Base-by-base conservation (phyloP, 2,888 invertebrate species). In the Lycophotia porphyrea region DNA sequence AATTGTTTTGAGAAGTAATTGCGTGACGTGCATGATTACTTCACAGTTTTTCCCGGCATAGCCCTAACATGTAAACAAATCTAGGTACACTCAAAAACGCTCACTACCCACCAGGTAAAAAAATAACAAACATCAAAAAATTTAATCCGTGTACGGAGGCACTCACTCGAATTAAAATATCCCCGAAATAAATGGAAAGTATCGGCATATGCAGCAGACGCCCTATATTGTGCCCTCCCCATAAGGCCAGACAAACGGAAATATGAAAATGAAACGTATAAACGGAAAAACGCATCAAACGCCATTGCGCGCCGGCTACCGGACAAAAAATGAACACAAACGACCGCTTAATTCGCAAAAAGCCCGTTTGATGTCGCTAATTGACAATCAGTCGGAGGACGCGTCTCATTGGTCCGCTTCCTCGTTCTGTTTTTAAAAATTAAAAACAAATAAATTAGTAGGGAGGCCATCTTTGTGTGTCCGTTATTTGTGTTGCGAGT, bases 281-380 rank as follows among this genome's bases (percentile, higher is more conserved):
- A 94, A 95, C 94, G 95, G 94, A 95, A 95, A 95, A 95, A 95
- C 96, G 95, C 93, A 95, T 95, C 93, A 93, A 92, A 93, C 94
- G 93, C 91, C 90, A 89, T 93, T 93, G 87, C 93, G 91, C 93
- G 93, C 81, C 92, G 91, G 87, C 90, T 85, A 91, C 90, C 85
- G 95, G 93, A 94, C 95, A 95, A 96, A 96, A 96, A 96, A 94
- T 95, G 95, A 95, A 95, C 94, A 95, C 93, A 95, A 95, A 93
- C 95, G 93, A 90, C 90, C 95, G 95, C 94, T 95, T 96, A 96
- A 96, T 96, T 96, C 95, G 96, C 95, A 96, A 96, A 96, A 96
- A 96, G 96, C 94, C 95, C 96, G 96, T 96, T 96, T 96, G 96
- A 96, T 96, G 96, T 96, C 93, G 93, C 96, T 96, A 96, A 96